Base-by-base conservation (phyloP, 2,113 vertebrate genomes). In the Coryphaenoides rupestris region DNA sequence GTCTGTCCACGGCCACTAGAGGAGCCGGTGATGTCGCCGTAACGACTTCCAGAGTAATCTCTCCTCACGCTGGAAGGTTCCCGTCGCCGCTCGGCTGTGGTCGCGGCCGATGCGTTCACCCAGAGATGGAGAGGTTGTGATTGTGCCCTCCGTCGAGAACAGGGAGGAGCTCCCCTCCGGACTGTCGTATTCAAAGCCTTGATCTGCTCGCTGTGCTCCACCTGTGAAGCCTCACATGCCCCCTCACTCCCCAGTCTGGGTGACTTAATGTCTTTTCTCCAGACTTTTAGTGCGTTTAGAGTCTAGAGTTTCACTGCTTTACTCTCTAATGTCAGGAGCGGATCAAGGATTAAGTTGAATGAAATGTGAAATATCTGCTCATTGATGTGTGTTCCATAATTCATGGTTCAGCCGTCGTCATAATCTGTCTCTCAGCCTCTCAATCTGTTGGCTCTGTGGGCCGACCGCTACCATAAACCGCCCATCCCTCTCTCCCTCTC, bases 351-450 rank as follows among this genome's bases (percentile, higher is more conserved):
- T 72, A 74, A 58, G 60, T 47, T 46, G 55, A 55, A 57, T 76
- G 50, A 80, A 82, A 74, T 61, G 62, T 76, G 58, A 40, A 40
- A 40, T 40, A 40, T 40, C 59, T 70, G 63, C 49, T 65, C 66
- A 58, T 75, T 63, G 60, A 79, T 68, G 65, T 78, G 69, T 69
- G 60, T 60, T 66, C 63, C 69, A 80, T 77, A 57, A 70, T 76
- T 81, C 62, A 63, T 52, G 70, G 65, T 40, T 40, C 33, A 63
- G 28, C 70, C 60, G 73, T 80, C 65, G 68, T 70, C 68, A 60
- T 80, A 66, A 75, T 74, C 70, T 66, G 26, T 75, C 70, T 65
- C 69, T 62, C 63, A 24, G 15, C 16, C 47, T 2, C 47, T 50
- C 47, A 40, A 40, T 40, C 33, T n/a, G n/a, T n/a, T n/a, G n/a